Evolutionary conservation across 1,140 invertebrate genomes (phyloP), one percentile per base, ranked within the genome.

Genomic region (Magallana angulata): DNA sequence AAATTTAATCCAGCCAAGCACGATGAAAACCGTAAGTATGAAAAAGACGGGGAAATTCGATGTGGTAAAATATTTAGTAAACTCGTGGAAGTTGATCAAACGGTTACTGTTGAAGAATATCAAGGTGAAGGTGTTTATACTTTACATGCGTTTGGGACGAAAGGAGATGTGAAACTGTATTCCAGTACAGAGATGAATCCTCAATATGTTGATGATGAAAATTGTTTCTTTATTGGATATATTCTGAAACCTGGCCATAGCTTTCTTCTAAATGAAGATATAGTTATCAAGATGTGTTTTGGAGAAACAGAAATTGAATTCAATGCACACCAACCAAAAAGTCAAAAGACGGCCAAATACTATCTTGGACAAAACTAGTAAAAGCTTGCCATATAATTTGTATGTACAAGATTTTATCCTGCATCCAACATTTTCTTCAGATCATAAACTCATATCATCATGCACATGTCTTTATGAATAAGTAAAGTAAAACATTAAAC

Each of bases 1-100:
- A 36, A 59, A 2, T 87, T 62, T 58, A 56, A 87, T 71, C 86
- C 86, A 0, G 12, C 48, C 18, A 24, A 60, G 2, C 86, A 87
- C 59, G 64, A 71, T 71, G 64, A 71, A 1, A 71, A 71, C 18
- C 64, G 30, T 11, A 71, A 24, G 8, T 7, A 9, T 7, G 18
- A 9, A 24, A 36, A 5, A 36, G 11, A 24, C 4, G 64, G 64
- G 11, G 8, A 30, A 24, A 7, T 71, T 24, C 11, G 7, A 9
- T 71, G 64, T 30, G 18, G 30, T 1, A 3, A 24, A 18, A 11
- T 24, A 3, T 71, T 71, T 30, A 71, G 24, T 24, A 71, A 24
- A 11, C 64, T 18, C 4, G 24, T 71, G 24, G 6, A 24, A 30
- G 30, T 71, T 18, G 64, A 71, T 71, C 16, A 71, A 71, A 18